Conservation (phyloP, 2,113 vertebrate species). For the Peromyscus maniculatus region DNA sequence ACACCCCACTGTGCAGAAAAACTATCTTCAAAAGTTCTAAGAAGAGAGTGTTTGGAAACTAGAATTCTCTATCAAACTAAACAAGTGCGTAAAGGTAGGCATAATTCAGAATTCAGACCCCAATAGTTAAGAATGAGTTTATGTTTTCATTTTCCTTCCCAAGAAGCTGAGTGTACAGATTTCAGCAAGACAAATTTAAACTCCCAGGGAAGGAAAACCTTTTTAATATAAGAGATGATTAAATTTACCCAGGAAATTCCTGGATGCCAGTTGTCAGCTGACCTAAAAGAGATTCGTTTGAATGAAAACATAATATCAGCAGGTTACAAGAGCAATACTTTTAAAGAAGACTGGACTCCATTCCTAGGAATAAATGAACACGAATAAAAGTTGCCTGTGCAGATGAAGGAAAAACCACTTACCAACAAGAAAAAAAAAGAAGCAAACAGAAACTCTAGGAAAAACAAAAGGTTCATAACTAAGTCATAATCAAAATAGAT, state of each 20-base stretch:
- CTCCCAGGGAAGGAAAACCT: background rate
- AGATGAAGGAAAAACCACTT: background rate
- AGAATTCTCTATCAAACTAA: conserved; percentile 10
- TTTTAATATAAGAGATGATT: conserved; percentile 39
- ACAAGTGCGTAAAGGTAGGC: background rate
- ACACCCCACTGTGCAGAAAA: background rate
- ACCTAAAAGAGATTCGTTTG: background rate
- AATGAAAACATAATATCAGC: conserved; percentile 36
- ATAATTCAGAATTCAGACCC: background rate
- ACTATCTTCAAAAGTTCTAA: background rate
- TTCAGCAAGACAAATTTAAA: conserved; percentile 21
- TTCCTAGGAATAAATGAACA: conserved; percentile 8
- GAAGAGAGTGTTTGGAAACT: conserved; percentile 29
- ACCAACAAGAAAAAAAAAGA: background rate
- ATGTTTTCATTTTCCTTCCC: background rate
- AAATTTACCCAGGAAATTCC: conserved; percentile 25
- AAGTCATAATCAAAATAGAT: background rate
- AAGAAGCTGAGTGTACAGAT: background rate
- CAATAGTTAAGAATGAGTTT: conserved; percentile 17
- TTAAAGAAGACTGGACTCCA: background rate
- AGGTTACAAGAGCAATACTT: conserved; percentile 4
- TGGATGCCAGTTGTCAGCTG: background rate
- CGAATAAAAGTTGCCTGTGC: background rate
- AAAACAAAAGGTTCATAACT: background rate
- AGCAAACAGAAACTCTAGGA: background rate